A percentile compares a stretch with the other conserved stretches of the same genome.
phyloP scores from a whole-genome alignment of 1,140 invertebrate genomes.

The Lepidurus packardi region DNA sequence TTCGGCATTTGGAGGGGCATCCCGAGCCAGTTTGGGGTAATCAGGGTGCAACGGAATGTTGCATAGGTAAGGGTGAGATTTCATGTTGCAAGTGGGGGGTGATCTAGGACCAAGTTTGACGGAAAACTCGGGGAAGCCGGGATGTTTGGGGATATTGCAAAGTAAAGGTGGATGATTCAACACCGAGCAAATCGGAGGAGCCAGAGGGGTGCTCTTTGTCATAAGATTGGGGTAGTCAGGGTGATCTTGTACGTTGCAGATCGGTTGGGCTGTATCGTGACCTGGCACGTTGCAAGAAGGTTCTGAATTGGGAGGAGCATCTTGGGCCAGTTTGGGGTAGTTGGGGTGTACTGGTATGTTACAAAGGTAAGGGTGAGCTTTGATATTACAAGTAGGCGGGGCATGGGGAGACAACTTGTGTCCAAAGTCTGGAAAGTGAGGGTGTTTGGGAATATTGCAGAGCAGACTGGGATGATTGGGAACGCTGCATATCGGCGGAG shows the following conservation, averaged over 20 bases:
- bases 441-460: conserved; percentile 32
- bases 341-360: conserved; percentile 28
- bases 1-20: conserved; percentile 21
- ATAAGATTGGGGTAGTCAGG: conserved; percentile 31
- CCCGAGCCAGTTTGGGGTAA: conserved; percentile 25
- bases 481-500: conserved; percentile 31
- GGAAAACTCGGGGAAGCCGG: conserved; percentile 29
- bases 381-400: conserved; percentile 24
- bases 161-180: conserved; percentile 28
- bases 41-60: conserved; percentile 29
- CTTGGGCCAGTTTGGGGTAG: conserved; percentile 25
- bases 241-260: conserved; percentile 33
- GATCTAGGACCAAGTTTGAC: conserved; percentile 24
- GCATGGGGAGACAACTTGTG: conserved; percentile 22
- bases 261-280: conserved; percentile 30
- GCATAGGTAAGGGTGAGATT: conserved; percentile 30
- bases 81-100: conserved; percentile 31
- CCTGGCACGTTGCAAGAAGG: conserved; percentile 32
- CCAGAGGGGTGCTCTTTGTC: conserved; percentile 22
- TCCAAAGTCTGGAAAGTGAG: conserved; percentile 23
- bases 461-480: conserved; percentile 30
- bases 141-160: conserved; percentile 34
- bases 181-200: conserved; percentile 30
- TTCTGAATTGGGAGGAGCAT: conserved; percentile 12
- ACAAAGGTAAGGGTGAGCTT: conserved; percentile 24